phyloP scores from a whole-genome alignment of 2,113 vertebrate species.

The Burhinus oedicnemus region DNA sequence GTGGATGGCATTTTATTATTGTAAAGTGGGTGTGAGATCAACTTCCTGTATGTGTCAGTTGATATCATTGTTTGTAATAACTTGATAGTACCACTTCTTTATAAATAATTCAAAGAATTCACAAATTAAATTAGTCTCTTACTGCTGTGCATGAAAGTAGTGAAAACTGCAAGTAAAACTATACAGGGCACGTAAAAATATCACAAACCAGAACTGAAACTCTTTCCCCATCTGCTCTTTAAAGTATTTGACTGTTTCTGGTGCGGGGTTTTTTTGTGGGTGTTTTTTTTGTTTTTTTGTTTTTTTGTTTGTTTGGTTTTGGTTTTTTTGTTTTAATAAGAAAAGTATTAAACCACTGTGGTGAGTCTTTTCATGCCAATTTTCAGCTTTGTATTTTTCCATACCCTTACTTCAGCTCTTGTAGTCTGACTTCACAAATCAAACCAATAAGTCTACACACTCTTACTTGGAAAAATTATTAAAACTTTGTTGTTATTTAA shows the following conservation, averaged over 20 bases:
- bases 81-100: neutral
- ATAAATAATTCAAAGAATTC: neutral
- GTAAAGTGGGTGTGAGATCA: neutral
- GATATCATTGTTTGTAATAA: neutral
- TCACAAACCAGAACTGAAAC: neutral
- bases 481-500: neutral
- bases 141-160: fast-evolving
- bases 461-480: neutral
- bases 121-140: neutral
- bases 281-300: neutral
- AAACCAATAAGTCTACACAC: neutral
- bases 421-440: neutral
- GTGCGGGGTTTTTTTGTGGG: no score
- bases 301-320: no score
- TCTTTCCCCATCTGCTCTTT: neutral
- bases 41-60: neutral
- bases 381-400: neutral
- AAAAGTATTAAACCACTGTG: neutral
- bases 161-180: neutral
- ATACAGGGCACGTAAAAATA: neutral
- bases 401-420: neutral
- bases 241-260: neutral
- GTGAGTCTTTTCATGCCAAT: neutral
- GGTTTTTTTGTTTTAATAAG: neutral
- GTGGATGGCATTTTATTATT: neutral